phyloP scores from a whole-genome alignment of 2,797 vertebrate genomes.

The Gymnopithys bicolor region DNA sequence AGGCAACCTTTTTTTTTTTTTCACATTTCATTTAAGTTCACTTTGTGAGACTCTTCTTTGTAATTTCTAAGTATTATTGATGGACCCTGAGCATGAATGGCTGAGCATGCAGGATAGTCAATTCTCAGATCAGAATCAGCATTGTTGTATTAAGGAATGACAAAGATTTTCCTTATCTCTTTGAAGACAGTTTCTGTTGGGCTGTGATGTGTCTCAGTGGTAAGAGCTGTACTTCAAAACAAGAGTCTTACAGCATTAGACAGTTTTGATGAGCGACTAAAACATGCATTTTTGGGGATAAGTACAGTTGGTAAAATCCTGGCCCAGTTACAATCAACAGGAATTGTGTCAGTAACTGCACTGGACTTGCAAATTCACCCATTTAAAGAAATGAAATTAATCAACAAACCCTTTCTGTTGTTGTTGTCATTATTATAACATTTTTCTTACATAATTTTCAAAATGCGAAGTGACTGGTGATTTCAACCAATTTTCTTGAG shows the following conservation, averaged over 20 bases:
- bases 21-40: neutral
- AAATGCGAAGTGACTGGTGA: neutral
- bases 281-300: neutral
- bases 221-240: neutral
- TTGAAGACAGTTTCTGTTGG: neutral
- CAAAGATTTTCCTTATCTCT: neutral
- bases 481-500: neutral
- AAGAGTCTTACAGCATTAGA: neutral
- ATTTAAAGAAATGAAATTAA: neutral
- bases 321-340: neutral
- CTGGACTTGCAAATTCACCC: neutral
- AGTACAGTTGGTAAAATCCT: neutral
- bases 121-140: neutral
- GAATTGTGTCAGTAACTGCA: neutral
- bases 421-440: neutral
- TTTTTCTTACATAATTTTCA: neutral
- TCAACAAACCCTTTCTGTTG: neutral
- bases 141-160: neutral
- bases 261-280: neutral
- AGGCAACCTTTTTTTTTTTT: neutral
- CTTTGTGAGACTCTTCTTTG: neutral
- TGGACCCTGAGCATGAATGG: rapidly evolving
- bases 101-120: neutral
- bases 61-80: neutral
- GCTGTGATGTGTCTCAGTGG: neutral